Evolutionary conservation across 2,888 invertebrate species (phyloP), one percentile per base, ranked within the genome.

Genomic region (Dilophus febrilis): DNA sequence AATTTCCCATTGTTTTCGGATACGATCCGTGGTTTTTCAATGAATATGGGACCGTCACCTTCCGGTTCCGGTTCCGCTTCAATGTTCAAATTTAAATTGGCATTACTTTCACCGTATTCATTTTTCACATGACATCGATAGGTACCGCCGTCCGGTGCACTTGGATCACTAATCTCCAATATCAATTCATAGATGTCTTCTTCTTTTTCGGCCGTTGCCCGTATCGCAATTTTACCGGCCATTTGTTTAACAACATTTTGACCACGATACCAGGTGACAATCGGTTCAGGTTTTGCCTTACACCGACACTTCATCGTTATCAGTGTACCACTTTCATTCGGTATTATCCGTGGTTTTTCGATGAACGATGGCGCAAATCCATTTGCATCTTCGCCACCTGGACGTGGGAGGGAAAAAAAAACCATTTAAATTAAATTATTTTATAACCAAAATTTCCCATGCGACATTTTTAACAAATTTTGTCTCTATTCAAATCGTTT

Each of bases 261-360:
- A 51, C 88, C 94, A 56, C 90, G 76, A 68, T 80, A 90, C 98
- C 98, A 98, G 49, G 83, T 85, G 45, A 95, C 87, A 51, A 77
- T 78, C 35, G 97, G 94, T 63, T 84, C 88, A 48, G 95, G 92
- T 66, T 87, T 87, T 35, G 94, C 92, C 64, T 84, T 85, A 64
- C 88, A 88, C 58, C 84, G 82, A 68, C 95, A 95, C 66, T 91
- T 87, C 87, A 97, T 91, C 46, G 90, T 84, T 54, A 97, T 92
- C 54, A 94, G 75, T 50, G 94, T 92, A 53, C 94, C 95, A 57
- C 83, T 87, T 64, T 91, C 91, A 67, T 94, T 92, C 59, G 97
- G 97, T 70, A 95, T 91, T 66, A 98, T 98, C 66, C 87, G 81
- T 48, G 98, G 98, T 71, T 97, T 97, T 68, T 94, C 94, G 58